phyloP scores from a whole-genome alignment of 2,888 invertebrate species.

The Oxytorus armatus region DNA sequence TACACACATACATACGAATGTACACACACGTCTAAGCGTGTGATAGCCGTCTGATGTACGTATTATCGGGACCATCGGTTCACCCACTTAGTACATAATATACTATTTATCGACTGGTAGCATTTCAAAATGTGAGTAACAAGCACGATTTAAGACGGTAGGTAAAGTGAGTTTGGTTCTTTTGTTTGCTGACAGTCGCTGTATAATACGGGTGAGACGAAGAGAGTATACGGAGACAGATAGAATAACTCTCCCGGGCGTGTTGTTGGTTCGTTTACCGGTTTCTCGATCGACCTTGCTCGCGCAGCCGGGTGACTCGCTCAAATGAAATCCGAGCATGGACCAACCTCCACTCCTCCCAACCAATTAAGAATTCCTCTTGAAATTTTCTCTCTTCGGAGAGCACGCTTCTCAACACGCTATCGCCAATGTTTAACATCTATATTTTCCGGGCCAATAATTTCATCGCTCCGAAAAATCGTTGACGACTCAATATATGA shows the following conservation, averaged over 20 bases:
- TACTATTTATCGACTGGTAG: background rate
- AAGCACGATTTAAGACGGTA: background rate
- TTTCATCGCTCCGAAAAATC: background rate
- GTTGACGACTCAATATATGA: conserved; percentile 10
- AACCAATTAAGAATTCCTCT: conserved; percentile 41
- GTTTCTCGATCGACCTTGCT: conserved; percentile 59
- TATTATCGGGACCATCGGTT: background rate
- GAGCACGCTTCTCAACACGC: conserved; percentile 3
- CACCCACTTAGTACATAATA: conserved; percentile 21
- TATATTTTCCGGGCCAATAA: background rate
- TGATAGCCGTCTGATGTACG: conserved; percentile 1
- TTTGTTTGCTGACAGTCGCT: background rate
- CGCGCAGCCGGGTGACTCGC: conserved; percentile 38
- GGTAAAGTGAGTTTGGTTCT: conserved; percentile 1
- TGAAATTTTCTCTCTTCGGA: conserved; percentile 6
- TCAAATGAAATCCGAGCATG: conserved; percentile 35
- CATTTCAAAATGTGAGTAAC: conserved; percentile 2
- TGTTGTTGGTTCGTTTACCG: conserved; percentile 40
- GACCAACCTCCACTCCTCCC: conserved; percentile 42
- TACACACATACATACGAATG: background rate
- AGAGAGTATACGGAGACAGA: background rate
- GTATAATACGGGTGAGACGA: no score
- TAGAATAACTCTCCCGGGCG: conserved; percentile 2
- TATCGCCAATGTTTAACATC: background rate
- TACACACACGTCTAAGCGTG: background rate